Evolutionary conservation across 2,113 vertebrate species (phyloP).

Genomic region (Marmota monax): DNA sequence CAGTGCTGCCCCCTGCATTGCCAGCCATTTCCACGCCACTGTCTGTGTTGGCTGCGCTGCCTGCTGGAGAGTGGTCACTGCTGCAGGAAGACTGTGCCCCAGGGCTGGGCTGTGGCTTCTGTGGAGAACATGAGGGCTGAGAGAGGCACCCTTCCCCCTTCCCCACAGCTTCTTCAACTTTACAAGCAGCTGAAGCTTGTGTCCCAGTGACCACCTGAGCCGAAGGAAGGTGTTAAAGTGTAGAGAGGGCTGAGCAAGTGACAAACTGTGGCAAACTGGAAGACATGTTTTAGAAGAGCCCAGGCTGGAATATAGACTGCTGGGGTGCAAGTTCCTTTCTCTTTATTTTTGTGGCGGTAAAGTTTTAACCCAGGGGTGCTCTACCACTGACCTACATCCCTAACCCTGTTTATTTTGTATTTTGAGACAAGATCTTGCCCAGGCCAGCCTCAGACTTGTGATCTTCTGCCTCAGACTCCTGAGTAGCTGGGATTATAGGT

Average conservation of each 20-base stretch:
- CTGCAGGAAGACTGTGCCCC: conserved; percentile 97
- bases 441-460: no score
- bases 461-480: no score
- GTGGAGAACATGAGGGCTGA: conserved; percentile 5
- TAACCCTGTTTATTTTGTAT: no score
- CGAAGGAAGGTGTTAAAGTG: background rate
- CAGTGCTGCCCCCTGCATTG: conserved; percentile 94
- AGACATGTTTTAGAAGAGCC: background rate
- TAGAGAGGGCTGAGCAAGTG: background rate
- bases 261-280: background rate
- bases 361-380: no score
- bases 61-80: conserved; percentile 96
- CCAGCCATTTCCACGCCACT: conserved; percentile 98
- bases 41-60: conserved; percentile 97
- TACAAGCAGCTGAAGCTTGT: background rate
- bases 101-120: conserved; percentile 97
- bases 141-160: background rate
- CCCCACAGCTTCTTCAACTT: background rate
- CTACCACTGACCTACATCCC: no score
- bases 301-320: background rate
- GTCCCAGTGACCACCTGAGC: background rate
- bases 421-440: no score
- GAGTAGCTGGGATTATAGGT: no score
- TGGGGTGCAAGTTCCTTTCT: background rate
- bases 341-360: no score